Evolutionary conservation across 2,888 invertebrate species (phyloP), one percentile per base, ranked within the genome.

Genomic region (Stenichneumon culpator): DNA sequence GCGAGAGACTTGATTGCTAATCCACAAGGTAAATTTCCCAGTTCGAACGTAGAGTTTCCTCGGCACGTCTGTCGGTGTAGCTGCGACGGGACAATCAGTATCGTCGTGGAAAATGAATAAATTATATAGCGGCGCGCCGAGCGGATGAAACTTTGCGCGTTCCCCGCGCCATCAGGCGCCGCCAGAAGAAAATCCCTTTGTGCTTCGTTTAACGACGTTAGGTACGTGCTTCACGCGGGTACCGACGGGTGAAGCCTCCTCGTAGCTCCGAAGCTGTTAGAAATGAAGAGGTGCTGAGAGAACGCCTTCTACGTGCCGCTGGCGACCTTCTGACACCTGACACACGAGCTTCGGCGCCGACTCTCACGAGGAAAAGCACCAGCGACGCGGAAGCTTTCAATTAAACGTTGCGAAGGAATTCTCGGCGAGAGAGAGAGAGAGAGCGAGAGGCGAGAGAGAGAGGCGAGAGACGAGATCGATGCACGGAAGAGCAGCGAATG

Each of bases 181-280:
- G 74, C 14, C 63, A 57, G 69, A 68, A 83, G 67, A 82, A 87
- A 86, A 84, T 75, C 57, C 78, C 87, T 86, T 86, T 87, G 87
- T 86, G 74, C 65, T 52, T 77, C 79, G 81, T 79, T 83, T 82
- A 77, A 83, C 80, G 79, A 77, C 22, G 68, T 77, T 70, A 82
- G 25, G 79, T 78, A 79, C 52, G 73, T 75, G 72, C 65, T 78
- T 65, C 67, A 44, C 54, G 50, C 32, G 57, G 54, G 65, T 70
- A 83, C 77, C 60, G 57, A 72, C 72, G 72, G 11, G 78, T 78
- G 67, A 78, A 65, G 44, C 54, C 65, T 63, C 28, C 67, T 60
- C 28, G 52, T 11, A 60, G 52, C 57, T 50, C 25, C 79, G 28
- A 54, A 82, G 77, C 65, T 39, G 39, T 19, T 63, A 67, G 44